phyloP scores from a whole-genome alignment of 1,140 invertebrate genomes.

The Ctenoplectra terminalis region DNA sequence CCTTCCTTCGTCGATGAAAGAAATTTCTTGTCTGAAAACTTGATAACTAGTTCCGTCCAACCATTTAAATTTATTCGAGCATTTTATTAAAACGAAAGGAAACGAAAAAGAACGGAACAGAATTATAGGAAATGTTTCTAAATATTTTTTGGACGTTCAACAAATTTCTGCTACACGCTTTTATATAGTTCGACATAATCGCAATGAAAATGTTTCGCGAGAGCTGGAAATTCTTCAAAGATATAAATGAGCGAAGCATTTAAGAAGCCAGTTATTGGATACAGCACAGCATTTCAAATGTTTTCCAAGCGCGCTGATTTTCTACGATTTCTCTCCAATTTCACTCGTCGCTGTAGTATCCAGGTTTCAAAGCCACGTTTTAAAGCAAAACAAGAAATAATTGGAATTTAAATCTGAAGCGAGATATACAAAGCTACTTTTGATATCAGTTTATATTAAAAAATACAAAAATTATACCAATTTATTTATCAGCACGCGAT shows the following conservation, averaged over 20 bases:
- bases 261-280: background rate
- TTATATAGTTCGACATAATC: too few relatives aligned
- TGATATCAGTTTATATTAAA: background rate
- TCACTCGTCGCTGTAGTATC: background rate
- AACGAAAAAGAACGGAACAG: accelerated
- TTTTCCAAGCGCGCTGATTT: background rate
- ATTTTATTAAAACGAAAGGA: too few relatives aligned
- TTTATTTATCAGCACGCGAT: too few relatives aligned
- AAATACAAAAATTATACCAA: too few relatives aligned
- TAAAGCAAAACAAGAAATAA: background rate
- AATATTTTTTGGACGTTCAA: background rate
- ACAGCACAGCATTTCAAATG: background rate
- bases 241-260: background rate
- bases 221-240: background rate
- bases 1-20: background rate
- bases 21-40: background rate
- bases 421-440: background rate
- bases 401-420: background rate
- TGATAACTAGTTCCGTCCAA: background rate
- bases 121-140: background rate
- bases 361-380: background rate
- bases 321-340: background rate
- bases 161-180: too few relatives aligned
- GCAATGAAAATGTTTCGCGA: background rate
- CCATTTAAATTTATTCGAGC: background rate